phyloP scores from a whole-genome alignment of 2,113 vertebrate species.

The Falcunculus frontatus region DNA sequence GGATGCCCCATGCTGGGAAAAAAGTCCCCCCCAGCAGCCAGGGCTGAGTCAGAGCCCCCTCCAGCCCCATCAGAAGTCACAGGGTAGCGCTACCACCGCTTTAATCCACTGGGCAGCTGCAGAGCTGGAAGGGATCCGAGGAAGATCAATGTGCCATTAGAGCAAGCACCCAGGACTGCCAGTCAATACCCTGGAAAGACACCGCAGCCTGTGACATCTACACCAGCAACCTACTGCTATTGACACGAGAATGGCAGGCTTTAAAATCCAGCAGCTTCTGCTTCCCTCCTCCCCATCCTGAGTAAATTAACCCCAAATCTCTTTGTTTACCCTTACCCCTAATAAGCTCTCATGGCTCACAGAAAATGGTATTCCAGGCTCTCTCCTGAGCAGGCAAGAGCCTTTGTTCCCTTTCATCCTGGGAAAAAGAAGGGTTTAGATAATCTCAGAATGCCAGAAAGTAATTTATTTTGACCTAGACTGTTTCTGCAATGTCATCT shows the following conservation, averaged over 20 bases:
- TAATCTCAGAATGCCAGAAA: slow-evolving; percentile 44
- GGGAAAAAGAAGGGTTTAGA: slow-evolving; percentile 31
- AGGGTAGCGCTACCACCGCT: not conserved
- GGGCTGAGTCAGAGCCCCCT: not conserved
- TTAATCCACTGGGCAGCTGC: not conserved
- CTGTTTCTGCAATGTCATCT: slow-evolving; percentile 39
- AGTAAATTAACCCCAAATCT: slow-evolving; percentile 45
- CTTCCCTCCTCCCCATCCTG: not conserved
- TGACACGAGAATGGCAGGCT: not conserved
- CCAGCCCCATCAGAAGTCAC: not conserved
- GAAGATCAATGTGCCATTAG: slow-evolving; percentile 26
- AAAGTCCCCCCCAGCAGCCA: accelerated
- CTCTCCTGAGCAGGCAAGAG: not conserved
- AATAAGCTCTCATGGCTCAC: not conserved
- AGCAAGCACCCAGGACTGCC: not conserved
- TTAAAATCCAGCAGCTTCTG: not conserved
- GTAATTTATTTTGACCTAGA: slow-evolving; percentile 61
- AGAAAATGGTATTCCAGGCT: not conserved
- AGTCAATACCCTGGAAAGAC: not conserved
- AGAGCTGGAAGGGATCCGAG: not conserved
- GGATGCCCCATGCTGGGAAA: accelerated
- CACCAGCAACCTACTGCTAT: not conserved
- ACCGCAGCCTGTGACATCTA: not conserved
- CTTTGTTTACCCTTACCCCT: slow-evolving; percentile 10
- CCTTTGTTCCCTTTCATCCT: slow-evolving; percentile 22